phyloP scores from a whole-genome alignment of 1,140 invertebrate genomes.

The Bombus waltoni region DNA sequence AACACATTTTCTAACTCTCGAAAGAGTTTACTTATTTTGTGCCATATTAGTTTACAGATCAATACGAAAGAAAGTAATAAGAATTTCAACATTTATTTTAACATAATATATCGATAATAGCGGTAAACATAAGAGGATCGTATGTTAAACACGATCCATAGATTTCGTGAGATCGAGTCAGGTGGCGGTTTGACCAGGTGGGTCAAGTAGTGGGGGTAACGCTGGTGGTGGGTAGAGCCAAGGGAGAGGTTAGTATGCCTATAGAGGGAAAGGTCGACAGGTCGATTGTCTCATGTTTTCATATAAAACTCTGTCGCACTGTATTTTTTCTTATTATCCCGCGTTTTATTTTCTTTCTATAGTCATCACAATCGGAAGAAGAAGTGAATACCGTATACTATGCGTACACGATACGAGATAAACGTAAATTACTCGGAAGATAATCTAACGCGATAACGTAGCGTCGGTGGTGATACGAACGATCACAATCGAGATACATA shows the following conservation, averaged over 20 bases:
- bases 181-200: constrained; percentile 69
- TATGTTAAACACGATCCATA: constrained; percentile 43
- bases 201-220: constrained; percentile 58
- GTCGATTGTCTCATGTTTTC: constrained; percentile 58
- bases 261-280: constrained; percentile 65
- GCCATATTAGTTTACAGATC: not conserved
- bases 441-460: not conserved
- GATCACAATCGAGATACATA: constrained; percentile 5
- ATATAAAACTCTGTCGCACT: not conserved
- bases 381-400: too few relatives aligned
- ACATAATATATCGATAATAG: not conserved
- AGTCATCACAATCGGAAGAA: not conserved
- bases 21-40: not conserved
- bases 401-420: not conserved
- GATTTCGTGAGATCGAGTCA: constrained; percentile 67
- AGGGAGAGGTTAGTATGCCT: constrained; percentile 64
- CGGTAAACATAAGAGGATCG: constrained; percentile 12
- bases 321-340: not conserved
- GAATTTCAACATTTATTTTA: not conserved
- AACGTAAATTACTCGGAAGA: too few relatives aligned
- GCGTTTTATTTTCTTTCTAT: not conserved
- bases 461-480: not conserved
- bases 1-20: constrained; percentile 44
- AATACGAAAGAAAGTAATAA: not conserved
- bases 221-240: constrained; percentile 43